A percentile compares a stretch with the other conserved stretches of the same genome.
phyloP scores from a whole-genome alignment of 2,113 vertebrate genomes.

The Cettia cetti region DNA sequence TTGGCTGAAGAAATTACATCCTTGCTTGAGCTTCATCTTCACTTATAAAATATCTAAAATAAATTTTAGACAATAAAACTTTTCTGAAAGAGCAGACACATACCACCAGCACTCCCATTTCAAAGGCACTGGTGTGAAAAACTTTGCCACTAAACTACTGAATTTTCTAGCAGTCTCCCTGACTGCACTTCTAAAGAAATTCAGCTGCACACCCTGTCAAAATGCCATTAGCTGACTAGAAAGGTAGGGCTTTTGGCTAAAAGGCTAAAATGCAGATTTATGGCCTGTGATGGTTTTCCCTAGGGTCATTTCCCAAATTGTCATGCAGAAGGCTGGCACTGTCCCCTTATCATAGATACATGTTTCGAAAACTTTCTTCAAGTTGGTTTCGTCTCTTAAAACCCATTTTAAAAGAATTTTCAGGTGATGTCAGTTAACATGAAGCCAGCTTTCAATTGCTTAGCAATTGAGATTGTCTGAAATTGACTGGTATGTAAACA shows the following conservation, averaged over 20 bases:
- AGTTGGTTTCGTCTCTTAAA: not conserved
- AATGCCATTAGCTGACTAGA: not conserved
- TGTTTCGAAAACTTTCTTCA: not conserved
- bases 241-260: not conserved
- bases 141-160: not conserved
- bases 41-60: not conserved
- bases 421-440: not conserved
- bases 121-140: not conserved
- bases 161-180: not conserved
- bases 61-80: not conserved
- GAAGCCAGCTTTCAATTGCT: not conserved
- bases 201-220: not conserved
- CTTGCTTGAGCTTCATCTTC: not conserved
- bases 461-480: not conserved
- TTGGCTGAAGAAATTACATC: not conserved
- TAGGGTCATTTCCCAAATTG: not conserved
- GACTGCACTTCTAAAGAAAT: not conserved
- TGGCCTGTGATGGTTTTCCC: not conserved
- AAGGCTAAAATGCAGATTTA: conserved; percentile 11
- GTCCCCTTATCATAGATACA: not conserved
- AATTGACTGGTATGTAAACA: not conserved
- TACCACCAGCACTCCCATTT: not conserved
- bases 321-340: not conserved
- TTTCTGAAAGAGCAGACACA: not conserved
- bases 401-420: not conserved